Conservation (phyloP, 2,888 invertebrate genomes). For the Tetragonula carbonaria region DNA sequence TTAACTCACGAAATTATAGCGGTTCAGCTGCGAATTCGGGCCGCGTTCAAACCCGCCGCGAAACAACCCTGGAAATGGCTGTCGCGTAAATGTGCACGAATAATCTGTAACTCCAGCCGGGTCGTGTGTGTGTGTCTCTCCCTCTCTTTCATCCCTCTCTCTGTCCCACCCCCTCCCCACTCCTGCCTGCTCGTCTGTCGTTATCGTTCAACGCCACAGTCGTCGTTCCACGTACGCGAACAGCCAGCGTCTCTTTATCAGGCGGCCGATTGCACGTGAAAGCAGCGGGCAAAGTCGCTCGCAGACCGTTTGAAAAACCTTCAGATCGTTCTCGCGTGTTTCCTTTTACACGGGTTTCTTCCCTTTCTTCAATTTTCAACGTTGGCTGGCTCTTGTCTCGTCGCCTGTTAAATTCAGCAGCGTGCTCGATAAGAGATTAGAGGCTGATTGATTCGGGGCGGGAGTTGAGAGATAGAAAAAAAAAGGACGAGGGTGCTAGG, state of each 20-base stretch:
- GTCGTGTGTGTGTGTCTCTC: background rate
- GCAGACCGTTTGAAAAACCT: background rate
- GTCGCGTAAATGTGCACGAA: slow-evolving; percentile 45
- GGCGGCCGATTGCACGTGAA: slow-evolving; percentile 36
- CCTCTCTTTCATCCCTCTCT: background rate
- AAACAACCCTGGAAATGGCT: slow-evolving; percentile 57
- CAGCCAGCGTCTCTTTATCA: slow-evolving; percentile 41
- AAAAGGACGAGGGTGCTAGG: too few species aligned
- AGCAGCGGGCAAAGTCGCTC: slow-evolving; percentile 4
- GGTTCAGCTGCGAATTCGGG: slow-evolving; percentile 50
- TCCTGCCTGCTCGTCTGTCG: background rate
- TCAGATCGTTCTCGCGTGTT: background rate
- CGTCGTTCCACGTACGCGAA: slow-evolving; percentile 9
- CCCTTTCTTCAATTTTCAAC: slow-evolving; percentile 7
- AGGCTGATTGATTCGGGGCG: too few species aligned
- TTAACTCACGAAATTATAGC: slow-evolving; percentile 68
- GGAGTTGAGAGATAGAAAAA: too few species aligned
- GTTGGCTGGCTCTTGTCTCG: background rate
- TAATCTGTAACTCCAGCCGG: slow-evolving; percentile 49
- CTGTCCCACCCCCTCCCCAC: background rate
- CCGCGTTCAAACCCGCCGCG: slow-evolving; percentile 45
- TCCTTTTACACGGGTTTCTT: background rate
- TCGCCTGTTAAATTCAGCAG: background rate
- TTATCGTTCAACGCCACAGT: slow-evolving; percentile 40
- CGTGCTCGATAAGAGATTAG: background rate